Conservation (phyloP, 2,888 invertebrate species). For the Brachynemurus nebulosus region DNA sequence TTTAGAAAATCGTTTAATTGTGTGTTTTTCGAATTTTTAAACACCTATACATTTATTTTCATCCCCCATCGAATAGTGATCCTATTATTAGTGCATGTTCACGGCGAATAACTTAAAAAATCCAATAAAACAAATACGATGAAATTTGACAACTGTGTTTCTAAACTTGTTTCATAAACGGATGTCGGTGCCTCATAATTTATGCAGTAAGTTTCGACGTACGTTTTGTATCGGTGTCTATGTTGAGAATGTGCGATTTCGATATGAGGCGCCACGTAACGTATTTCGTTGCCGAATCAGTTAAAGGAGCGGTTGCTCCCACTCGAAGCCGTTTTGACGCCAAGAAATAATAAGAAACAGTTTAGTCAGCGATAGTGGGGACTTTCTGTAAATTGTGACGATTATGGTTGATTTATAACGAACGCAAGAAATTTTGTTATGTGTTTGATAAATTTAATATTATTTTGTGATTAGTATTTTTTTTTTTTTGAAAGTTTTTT, state of each 20-base stretch:
- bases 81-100: too few relatives aligned
- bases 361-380: constrained; percentile 37
- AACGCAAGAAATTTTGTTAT: constrained; percentile 27
- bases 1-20: too few relatives aligned
- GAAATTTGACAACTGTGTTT: constrained; percentile 39
- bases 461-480: constrained; percentile 7
- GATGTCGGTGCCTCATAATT: constrained; percentile 42
- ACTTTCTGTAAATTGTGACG: constrained; percentile 35
- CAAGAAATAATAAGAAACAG: constrained; percentile 50
- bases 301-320: constrained; percentile 35
- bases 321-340: constrained; percentile 49
- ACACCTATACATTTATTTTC: too few relatives aligned
- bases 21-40: too few relatives aligned
- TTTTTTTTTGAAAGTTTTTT: constrained; percentile 3
- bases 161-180: constrained; percentile 60
- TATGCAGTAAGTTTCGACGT: constrained; percentile 31
- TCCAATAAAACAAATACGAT: background rate
- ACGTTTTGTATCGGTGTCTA: constrained; percentile 24
- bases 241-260: constrained; percentile 7
- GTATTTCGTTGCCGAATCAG: constrained; percentile 31
- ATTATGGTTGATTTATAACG: constrained; percentile 41
- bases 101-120: too few relatives aligned
- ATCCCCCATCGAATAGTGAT: too few relatives aligned
- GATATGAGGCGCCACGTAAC: constrained; percentile 19
- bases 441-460: constrained; percentile 16